Evolutionary conservation across 2,888 invertebrate genomes (phyloP).

Genomic region (Amphimallon solstitiale): DNA sequence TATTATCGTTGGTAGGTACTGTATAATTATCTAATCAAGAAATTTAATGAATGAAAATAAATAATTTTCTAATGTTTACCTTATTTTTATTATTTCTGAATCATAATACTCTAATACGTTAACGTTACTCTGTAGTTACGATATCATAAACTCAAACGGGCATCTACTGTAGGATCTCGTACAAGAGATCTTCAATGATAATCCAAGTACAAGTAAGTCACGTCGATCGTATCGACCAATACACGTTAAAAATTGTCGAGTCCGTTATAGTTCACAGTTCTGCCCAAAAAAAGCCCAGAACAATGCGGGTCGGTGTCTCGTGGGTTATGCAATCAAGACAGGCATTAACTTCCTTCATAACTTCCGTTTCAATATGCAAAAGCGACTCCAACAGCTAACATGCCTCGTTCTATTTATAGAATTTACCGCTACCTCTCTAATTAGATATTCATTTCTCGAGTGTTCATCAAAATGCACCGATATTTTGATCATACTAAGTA

Average conservation of each 20-base stretch:
- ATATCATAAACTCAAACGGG: background rate
- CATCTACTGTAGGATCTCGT: conserved; percentile 2
- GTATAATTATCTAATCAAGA: background rate
- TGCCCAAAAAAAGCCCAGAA: conserved; percentile 40
- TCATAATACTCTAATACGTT: background rate
- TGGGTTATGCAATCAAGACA: conserved; percentile 40
- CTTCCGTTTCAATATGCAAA: conserved; percentile 43
- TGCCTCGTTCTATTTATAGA: conserved; percentile 38
- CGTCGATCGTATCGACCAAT: conserved; percentile 14
- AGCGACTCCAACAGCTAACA: conserved; percentile 29
- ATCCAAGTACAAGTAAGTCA: conserved; percentile 34
- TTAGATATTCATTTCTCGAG: conserved; percentile 35
- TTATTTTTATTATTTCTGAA: background rate
- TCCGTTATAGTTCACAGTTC: conserved; percentile 43
- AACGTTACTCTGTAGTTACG: background rate
- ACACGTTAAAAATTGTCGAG: conserved; percentile 32
- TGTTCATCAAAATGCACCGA: conserved; percentile 31
- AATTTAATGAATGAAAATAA: background rate
- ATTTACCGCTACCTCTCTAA: conserved; percentile 39
- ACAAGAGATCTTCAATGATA: conserved; percentile 29
- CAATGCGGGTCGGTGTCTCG: conserved; percentile 40
- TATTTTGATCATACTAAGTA: conserved; percentile 20
- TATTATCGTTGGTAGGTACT: background rate
- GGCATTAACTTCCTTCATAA: conserved; percentile 43
- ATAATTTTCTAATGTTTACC: conserved; percentile 1